Base-by-base conservation (phyloP, 23 tunicate species). In the Clavelina lepadiformis region DNA sequence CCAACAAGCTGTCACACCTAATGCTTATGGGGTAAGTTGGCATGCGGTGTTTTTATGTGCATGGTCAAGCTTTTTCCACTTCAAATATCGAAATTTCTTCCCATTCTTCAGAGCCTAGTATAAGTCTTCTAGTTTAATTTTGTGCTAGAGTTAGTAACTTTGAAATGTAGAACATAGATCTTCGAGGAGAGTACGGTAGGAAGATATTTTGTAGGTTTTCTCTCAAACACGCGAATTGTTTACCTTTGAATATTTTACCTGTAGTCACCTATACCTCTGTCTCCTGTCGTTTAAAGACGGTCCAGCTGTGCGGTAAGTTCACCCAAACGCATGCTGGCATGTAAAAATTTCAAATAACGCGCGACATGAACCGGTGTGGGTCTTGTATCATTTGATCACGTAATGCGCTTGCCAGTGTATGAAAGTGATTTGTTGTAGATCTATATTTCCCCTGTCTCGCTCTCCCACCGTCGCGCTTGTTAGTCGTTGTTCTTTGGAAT, bases 291-390 rank as follows among this genome's bases (percentile, higher is more conserved):
- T 35, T 78, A 78, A 38, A 24, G 7, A 22, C 50, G 3, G 6
- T 53, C 23, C 22, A 27, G 65, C 38, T 36, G 13, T 36, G 28
- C 27, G 84, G 84, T 78, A 78, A 78, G 84, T 78, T 78, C 75
- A 68, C 75, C 18, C 26, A 49, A 68, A 46, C 84, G 95, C 95
- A 86, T 86, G 95, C 95, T 78, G 95, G 95, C 95, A 86, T 86
- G 95, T 80, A 70, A 56, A 47, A 67, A 74, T 24, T 56, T 74
- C 22, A 27, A 72, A 57, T 23, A 23, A 22, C 30, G 38, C 5
- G 15, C 54, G 11, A 41, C 49, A 33, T 57, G 67, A 72, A 58
- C 63, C 77, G 77, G 63, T 72, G 77, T 72, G 77, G n/a, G 26
- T 28, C 7, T 28, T 45, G 41, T 37, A 63, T 63, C 51, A 63